Conservation (phyloP, 37 sponge, comb jelly and placozoan species). For the Beroe forskalii region DNA sequence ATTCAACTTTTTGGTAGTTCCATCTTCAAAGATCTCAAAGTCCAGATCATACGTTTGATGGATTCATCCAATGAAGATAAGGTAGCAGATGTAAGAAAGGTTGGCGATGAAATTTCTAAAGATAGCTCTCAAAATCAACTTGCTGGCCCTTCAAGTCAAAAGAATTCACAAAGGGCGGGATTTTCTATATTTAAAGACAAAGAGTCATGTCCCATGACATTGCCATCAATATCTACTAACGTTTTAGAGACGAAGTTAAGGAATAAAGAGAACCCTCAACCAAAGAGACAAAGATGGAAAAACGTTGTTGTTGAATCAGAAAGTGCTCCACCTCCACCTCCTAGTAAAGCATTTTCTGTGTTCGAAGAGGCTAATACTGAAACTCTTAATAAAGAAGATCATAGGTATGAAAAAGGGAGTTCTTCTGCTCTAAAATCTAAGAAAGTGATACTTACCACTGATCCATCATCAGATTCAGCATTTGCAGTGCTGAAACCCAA, state of each 20-base stretch:
- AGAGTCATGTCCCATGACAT: not conserved
- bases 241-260: not conserved
- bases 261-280: slow-evolving; percentile 13
- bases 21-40: not conserved
- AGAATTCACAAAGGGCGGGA: not conserved
- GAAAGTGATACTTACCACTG: not conserved
- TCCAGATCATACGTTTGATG: not conserved
- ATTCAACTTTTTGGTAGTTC: not conserved
- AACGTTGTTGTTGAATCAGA: slow-evolving; percentile 43
- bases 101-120: not conserved
- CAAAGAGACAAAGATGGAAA: slow-evolving; percentile 44
- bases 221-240: slow-evolving; percentile 38
- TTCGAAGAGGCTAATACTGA: slow-evolving; percentile 6
- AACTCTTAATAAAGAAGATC: not conserved
- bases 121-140: slow-evolving; percentile 48
- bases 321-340: not conserved
- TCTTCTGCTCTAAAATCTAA: slow-evolving; percentile 33
- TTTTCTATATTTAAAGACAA: slow-evolving; percentile 37
- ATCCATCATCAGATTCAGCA: not conserved
- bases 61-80: not conserved
- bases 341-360: slow-evolving; percentile 10
- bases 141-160: not conserved
- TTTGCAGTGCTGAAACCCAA: slow-evolving; percentile 1
- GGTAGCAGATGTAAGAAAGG: not conserved
- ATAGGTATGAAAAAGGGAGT: slow-evolving; percentile 4